Evolutionary conservation across 1,140 invertebrate genomes (phyloP).

Genomic region (Triops longicaudatus): DNA sequence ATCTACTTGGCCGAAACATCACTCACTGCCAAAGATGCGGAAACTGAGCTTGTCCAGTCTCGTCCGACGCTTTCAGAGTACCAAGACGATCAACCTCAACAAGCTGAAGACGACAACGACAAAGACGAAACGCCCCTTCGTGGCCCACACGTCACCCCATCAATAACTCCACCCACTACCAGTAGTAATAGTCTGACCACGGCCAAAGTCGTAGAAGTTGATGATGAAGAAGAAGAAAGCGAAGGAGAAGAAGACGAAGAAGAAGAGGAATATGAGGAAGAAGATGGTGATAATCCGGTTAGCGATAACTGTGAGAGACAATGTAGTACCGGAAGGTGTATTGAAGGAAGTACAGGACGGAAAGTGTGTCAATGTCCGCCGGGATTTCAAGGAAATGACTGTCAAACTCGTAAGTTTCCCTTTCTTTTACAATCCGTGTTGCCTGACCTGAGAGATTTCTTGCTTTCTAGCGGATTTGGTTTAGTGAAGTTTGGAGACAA

Average conservation of each 20-base stretch:
- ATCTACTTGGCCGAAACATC: neutral
- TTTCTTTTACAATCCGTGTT: neutral
- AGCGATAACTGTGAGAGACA: neutral
- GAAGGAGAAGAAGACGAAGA: neutral
- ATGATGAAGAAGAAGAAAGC: neutral
- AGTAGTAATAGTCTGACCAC: neutral
- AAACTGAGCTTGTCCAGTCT: neutral
- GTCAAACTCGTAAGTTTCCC: neutral
- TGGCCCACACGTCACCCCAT: neutral
- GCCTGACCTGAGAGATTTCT: too few relatives aligned
- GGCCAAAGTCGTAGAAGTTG: neutral
- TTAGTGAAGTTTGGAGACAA: too few relatives aligned
- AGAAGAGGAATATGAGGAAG: neutral
- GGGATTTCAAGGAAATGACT: constrained; percentile 21
- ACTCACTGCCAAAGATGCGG: neutral
- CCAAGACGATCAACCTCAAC: neutral
- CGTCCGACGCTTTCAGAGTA: neutral
- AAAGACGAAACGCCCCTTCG: neutral
- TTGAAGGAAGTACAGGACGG: neutral
- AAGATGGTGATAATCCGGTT: neutral
- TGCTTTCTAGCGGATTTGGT: too few relatives aligned
- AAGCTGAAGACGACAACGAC: neutral
- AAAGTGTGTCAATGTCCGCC: constrained; percentile 14
- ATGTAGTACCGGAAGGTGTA: neutral
- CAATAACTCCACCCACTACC: neutral